These are phyloP conservation scores for Hydrophis major DNA, from an alignment of 2,797 vertebrate genomes.

Conservation along the genomic window DNA sequence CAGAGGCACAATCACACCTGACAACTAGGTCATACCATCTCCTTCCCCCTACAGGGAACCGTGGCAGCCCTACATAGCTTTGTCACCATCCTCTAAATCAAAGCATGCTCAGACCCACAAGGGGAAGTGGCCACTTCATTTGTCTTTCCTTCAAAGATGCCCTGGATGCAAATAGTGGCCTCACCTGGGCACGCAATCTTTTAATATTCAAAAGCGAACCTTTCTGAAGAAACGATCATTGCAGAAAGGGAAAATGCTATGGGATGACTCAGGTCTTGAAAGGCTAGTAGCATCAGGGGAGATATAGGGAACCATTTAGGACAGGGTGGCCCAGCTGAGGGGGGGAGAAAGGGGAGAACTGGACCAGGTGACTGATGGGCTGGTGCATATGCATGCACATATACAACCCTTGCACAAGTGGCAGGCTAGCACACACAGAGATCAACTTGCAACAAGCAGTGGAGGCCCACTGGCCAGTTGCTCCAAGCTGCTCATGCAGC, in stretches of 20 bases:
- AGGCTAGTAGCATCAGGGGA: no score
- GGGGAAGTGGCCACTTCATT: neutral
- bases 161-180: neutral
- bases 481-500: neutral
- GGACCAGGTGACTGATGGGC: neutral
- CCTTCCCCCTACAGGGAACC: constrained; percentile 40
- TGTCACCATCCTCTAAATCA: neutral
- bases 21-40: constrained; percentile 59
- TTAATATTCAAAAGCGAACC: fast-evolving
- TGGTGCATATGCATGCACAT: neutral
- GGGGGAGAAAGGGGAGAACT: neutral
- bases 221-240: neutral
- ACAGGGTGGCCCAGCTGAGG: neutral
- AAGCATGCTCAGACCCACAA: fast-evolving
- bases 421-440: neutral
- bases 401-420: neutral
- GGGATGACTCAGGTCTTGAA: neutral
- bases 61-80: neutral
- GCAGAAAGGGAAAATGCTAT: neutral
- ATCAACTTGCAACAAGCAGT: neutral
- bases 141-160: neutral
- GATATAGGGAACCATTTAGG: neutral
- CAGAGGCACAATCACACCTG: constrained; percentile 34
- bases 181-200: neutral
- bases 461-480: neutral